Evolutionary conservation across 1,140 invertebrate genomes (phyloP), one percentile per base, ranked within the genome.

Genomic region (Harlomillsia oculata): DNA sequence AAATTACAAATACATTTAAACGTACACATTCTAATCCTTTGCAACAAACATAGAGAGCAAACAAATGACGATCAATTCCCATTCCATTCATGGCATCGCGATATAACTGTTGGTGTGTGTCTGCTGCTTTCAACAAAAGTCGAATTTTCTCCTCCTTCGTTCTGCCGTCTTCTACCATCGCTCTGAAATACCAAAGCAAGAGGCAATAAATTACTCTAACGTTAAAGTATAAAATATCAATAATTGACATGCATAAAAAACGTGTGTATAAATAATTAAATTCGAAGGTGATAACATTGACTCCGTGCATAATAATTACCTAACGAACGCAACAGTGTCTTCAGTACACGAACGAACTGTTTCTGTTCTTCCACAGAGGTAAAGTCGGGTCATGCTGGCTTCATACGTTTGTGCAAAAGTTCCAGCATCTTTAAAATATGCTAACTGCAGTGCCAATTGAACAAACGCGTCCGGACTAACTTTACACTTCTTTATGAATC

Each of bases 51-150:
- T 75, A 77, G 1, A 79, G 68, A 34, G 73, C 76, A 72, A 78
- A 79, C 3, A 79, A 66, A 64, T 79, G 77, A 16, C 77, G 64
- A 62, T 79, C 77, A 41, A 74, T 70, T 45, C 73, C 73, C 39
- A 53, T 54, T 23, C 71, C 73, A 62, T 70, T 72, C 73, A 75
- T 75, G 1, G 72, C 71, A 60, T 72, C 69, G 46, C 69, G 60
- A 46, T 76, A 73, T 20, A 74, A 60, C 28, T 70, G 68, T 51
- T 73, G 72, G 59, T 72, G 71, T 18, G 66, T 68, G 13, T 60
- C 60, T 23, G 68, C 68, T n/a, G 71, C 71, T 20, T 29, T 52
- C 9, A 62, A 41, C 13, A 72, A 59, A 13, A 71, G 51, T 9
- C 34, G 13, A n/a, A 64, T 58, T 51, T 66, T 69, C 16, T 64